Conservation (phyloP, 2,888 invertebrate genomes). For the Aphrophora alni region DNA sequence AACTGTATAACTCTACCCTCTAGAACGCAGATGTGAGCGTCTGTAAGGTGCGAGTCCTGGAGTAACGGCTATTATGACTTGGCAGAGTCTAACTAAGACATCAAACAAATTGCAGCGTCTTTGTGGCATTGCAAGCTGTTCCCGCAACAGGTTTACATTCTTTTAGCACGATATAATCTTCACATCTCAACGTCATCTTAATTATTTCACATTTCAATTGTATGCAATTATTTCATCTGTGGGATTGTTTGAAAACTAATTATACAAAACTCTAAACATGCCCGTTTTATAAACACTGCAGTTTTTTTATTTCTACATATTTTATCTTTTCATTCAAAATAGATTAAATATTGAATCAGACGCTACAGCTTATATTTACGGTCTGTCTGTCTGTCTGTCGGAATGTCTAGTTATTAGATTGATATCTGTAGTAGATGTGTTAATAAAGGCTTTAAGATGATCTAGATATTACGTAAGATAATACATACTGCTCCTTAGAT, state of each 20-base stretch:
- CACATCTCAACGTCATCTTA: background rate
- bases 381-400: too few relatives aligned
- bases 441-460: too few relatives aligned
- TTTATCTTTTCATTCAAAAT: background rate
- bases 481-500: too few relatives aligned
- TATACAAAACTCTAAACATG: background rate
- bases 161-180: background rate
- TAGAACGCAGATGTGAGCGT: background rate
- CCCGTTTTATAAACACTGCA: background rate
- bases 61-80: background rate
- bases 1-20: background rate
- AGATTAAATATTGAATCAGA: too few relatives aligned
- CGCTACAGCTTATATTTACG: too few relatives aligned
- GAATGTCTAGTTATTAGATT: too few relatives aligned
- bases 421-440: too few relatives aligned
- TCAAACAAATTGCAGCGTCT: background rate
- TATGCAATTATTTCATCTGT: background rate
- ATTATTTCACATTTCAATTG: constrained; percentile 6
- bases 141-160: background rate
- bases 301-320: background rate
- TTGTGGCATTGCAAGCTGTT: background rate
- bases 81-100: background rate
- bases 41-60: background rate
- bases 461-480: too few relatives aligned
- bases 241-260: background rate